Evolutionary conservation across 2,888 invertebrate genomes (phyloP), one percentile per base, ranked within the genome.

Genomic region (Eupithecia subfuscata): DNA sequence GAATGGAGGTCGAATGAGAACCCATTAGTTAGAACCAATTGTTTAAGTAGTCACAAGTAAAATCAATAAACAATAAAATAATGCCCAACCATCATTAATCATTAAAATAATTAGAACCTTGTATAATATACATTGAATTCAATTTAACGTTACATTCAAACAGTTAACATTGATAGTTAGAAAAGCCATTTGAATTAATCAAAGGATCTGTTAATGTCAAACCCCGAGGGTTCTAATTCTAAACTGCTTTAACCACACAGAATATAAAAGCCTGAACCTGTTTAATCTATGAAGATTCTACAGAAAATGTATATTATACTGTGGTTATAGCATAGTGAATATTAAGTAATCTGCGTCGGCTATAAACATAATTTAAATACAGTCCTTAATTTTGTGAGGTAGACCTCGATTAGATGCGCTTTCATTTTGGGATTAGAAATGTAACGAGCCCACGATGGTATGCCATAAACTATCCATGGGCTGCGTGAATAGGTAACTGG

Each of bases 361-460:
- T 73, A 78, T 78, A 78, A 78, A 78, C 70, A 75, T 76, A 76
- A 76, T 77, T 77, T 79, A 78, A 80, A 77, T 77, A 74, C 71
- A 75, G 76, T 75, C 76, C 77, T 77, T 74, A 71, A 77, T 75
- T 77, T 77, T 68, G 69, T 77, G 72, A 82, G 82, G 82, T 79
- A 82, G 83, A 79, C 78, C 84, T 81, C 83, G 84, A 89, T 90
- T 90, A 87, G 88, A 87, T 82, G 83, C 87, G 88, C 86, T 89
- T 88, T 90, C 87, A 81, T 86, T 85, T 85, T 80, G 78, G 80
- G 87, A 86, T 88, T 86, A 87, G 85, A 77, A 75, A 76, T 76
- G 71, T 72, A 78, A 79, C 78, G 74, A 78, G 74, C 71, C 69
- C 45, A 37, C 75, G 78, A 77, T 74, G 71, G 70, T 60, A 69